Base-by-base conservation (phyloP, 2,797 vertebrate genomes). In the Eurystomus glaucurus region DNA sequence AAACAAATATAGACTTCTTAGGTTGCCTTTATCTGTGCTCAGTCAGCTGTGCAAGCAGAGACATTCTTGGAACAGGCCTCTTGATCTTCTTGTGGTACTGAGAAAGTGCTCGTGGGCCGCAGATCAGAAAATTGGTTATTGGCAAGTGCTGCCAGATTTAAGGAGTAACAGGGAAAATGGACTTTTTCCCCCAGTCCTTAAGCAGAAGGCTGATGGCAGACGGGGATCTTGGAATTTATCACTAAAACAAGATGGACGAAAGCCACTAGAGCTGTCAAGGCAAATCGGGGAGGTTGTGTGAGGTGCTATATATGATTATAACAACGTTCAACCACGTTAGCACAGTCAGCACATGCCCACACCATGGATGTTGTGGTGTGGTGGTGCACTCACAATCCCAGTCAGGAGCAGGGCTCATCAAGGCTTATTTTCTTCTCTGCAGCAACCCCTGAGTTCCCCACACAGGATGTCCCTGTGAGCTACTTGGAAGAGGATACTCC, bases 401-500 rank as follows among this genome's bases (percentile, higher is more conserved):
- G 31, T 70, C 21, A 8, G 0, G 7, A 66, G 25, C 74, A 46
- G 31, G 10, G 14, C 26, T 89, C 45, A n/a, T 79, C 21, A 66
- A 37, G 50, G 15, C 18, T 88, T 77, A 3, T 85, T 92, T 93
- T 65, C 35, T 79, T 55, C 75, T 88, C 26, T 80, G 48, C 52
- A 98, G 98, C 96, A 70, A 97, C 97, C 25, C 95, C 97, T 0
- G 98, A 99, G 81, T 97, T 98, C 77, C 98, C 98, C 23, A 77
- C 94, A 0, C 99, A 98, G 93, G 98, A 98, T 54, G 94, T 98
- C 35, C 97, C 98, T 69, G 77, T 31, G 46, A 52, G 92, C 3
- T 97, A 96, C 83, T 29, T 98, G 46, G 98, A 98, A 64, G 98
- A 98, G 85, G 99, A 99, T 87, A 71, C 52, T 39, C 98, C 98